Base-by-base conservation (phyloP, 2,797 vertebrate genomes). In the Sorex maritimensis region DNA sequence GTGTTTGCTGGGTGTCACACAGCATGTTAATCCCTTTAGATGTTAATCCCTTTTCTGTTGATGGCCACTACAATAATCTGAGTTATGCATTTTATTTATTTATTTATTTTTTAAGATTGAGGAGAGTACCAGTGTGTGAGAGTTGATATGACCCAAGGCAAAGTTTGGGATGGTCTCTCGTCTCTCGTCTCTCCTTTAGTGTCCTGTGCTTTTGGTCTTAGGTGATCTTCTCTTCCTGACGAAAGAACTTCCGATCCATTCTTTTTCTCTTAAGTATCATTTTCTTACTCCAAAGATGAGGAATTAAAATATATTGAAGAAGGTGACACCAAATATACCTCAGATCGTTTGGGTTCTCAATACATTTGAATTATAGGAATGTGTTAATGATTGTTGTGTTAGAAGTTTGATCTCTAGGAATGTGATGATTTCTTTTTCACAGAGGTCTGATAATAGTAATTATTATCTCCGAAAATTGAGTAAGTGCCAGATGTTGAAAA, bases 241-340 rank as follows among this genome's bases (percentile, higher is more conserved):
- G 74, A 19, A 90, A 92, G 26, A 93, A 46, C 8, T 75, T 88
- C 8, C n/a, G 68, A 82, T 6, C 68, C 24, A 88, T 80, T 91
- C 44, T 93, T 95, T 93, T 95, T 44, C 55, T 15, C 75, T 79
- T 21, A 92, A 46, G 15, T 92, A 41, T 61, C 77, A 9, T 94
- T 90, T 94, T 81, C 44, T 75, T 92, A 63, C 61, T 86, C 13
- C 83, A 93, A 80, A 83, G 46, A n/a, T 92, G 67, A 74, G 83
- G 23, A 74, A 87, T 34, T 73, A 80, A 80, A 75, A 94, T 72
- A 17, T 90, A 15, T 23, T 67, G 68, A 73, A 80, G 13, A 19
- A 78, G 41, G 61, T 86, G 65, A 81, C 0, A 81, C 34, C 26
- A 77, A 86, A 74, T 90, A 5, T 85, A 30, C 34, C 26, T 91